Base-by-base conservation (phyloP, 64 coral and sea anemone genomes). In the Montipora cactus region DNA sequence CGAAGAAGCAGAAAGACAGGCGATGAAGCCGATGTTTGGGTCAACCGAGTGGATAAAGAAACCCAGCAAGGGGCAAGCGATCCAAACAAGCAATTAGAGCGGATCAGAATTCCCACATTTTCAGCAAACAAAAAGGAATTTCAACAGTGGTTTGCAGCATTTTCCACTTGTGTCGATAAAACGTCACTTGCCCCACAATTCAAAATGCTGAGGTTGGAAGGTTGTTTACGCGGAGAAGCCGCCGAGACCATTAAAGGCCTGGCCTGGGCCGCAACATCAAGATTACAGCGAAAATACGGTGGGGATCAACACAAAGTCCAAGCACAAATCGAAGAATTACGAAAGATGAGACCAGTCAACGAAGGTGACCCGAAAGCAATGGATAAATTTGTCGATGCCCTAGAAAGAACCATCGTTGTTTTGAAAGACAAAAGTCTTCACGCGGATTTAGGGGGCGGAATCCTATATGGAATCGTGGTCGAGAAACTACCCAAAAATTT, bases 251-350 rank as follows among this genome's bases (percentile, higher is more conserved):
- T 92, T 12, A 79, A n/a, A 15, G 59, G 59, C 8, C 81, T 93
- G 15, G 80, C 80, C 84, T 3, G 81, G 91, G 80, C 77, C 4
- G 80, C 81, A 55, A 74, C 23, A 74, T 46, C 78, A 49, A 83
- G 80, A 18, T 44, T 92, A 15, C 8, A 73, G 18, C 47, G 82
- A 5, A 93, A 93, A 75, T 87, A 93, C 72, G 70, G 90, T n/a
- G 95, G 90, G 16, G 70, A 83, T 87, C 73, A 90, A 86, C 75
- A 79, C 49, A 67, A 96, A 84, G 62, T 96, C 37, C 91, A 96
- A 76, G 68, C 64, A 72, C 91, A 93, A 59, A 16, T 92, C 8
- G 90, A 93, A 18, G 80, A 84, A 53, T 59, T 96, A 50, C 75
- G 68, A 22, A 90, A 53, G 55, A 59, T 93, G 19, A 90, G 74